Conservation (phyloP, 2,888 invertebrate genomes). For the Andricus curvator region DNA sequence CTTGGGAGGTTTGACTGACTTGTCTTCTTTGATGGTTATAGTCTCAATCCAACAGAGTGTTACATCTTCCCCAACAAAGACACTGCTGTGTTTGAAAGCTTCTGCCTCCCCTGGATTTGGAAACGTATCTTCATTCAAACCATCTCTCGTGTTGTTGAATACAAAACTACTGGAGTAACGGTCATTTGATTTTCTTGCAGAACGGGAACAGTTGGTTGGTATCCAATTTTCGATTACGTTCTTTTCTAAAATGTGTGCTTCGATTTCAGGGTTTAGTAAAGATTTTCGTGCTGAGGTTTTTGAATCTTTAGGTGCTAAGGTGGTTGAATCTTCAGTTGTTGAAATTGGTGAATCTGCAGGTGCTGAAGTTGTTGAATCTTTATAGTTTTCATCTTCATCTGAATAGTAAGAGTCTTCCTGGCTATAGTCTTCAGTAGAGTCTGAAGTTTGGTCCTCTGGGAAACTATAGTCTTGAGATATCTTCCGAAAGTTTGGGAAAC, state of each 20-base stretch:
- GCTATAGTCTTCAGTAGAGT: background rate
- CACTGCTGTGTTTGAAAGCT: conserved; percentile 43
- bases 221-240: background rate
- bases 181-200: background rate
- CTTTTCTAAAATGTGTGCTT: background rate
- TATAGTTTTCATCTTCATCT: background rate
- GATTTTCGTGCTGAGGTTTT: background rate
- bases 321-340: background rate
- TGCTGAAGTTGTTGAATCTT: background rate
- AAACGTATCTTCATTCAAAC: conserved; percentile 3
- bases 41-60: conserved; percentile 66
- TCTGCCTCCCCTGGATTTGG: conserved; percentile 10
- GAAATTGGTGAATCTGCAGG: background rate
- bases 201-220: background rate
- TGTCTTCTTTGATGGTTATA: conserved; percentile 62
- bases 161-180: background rate
- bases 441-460: background rate
- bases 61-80: conserved; percentile 58
- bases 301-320: background rate
- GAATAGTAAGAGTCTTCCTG: background rate
- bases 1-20: conserved; percentile 52
- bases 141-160: background rate
- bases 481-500: background rate
- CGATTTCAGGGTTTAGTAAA: background rate
- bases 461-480: background rate